These are phyloP conservation scores for Metopia argyrocephala DNA, from an alignment of 2,888 invertebrate genomes.

Conservation along the genomic window DNA sequence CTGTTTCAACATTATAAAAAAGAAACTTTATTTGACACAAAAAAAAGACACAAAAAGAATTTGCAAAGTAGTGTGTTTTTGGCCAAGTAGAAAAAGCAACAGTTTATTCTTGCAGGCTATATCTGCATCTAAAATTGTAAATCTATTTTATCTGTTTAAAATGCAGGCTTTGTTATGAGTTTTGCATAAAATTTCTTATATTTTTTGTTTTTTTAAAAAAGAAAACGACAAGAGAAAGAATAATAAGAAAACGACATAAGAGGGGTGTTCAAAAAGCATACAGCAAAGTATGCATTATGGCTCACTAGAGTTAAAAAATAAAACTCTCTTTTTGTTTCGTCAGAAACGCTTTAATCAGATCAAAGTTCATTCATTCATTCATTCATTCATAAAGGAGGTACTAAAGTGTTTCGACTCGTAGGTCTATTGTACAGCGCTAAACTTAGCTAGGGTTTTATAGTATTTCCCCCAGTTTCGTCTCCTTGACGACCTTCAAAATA, in stretches of 20 bases:
- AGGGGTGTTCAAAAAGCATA: neutral
- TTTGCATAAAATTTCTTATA: constrained; percentile 10
- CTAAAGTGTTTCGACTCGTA: too few species aligned
- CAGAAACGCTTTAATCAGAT: too few species aligned
- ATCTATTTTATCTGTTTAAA: neutral
- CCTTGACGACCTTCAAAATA: too few species aligned
- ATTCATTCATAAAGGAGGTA: too few species aligned
- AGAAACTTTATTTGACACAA: constrained; percentile 12
- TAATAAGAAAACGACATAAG: constrained; percentile 4
- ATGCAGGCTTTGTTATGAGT: neutral
- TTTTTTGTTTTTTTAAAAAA: neutral
- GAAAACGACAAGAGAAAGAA: neutral
- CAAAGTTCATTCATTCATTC: too few species aligned
- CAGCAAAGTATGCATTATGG: neutral
- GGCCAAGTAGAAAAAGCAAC: constrained; percentile 53
- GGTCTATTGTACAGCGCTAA: too few species aligned
- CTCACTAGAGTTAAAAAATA: neutral
- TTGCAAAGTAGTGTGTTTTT: constrained; percentile 21
- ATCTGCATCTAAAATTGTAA: neutral
- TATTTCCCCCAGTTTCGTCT: too few species aligned
- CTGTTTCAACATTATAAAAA: constrained; percentile 20
- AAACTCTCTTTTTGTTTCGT: too few species aligned
- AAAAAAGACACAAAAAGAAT: neutral
- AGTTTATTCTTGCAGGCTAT: constrained; percentile 35
- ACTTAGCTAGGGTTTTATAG: too few species aligned